These are phyloP conservation scores for Dendrocincla fuliginosa DNA, from an alignment of 2,797 vertebrate species.

Conservation along the genomic window DNA sequence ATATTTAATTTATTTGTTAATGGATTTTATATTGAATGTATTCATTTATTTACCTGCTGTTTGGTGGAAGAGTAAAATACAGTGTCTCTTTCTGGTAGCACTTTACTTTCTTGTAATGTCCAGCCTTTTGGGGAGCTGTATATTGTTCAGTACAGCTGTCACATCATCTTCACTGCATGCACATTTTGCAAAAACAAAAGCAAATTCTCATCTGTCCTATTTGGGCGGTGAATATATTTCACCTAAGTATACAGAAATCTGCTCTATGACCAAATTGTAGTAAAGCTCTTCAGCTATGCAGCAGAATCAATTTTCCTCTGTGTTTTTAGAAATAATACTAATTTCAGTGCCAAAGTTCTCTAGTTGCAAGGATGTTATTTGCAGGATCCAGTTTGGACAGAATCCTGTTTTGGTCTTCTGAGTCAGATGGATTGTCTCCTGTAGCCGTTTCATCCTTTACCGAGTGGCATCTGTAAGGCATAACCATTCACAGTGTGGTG, in stretches of 20 bases:
- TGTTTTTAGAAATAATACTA: background rate
- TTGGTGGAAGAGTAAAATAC: background rate
- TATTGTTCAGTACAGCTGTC: background rate
- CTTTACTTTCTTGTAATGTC: background rate
- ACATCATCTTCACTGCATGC: background rate
- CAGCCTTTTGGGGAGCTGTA: background rate
- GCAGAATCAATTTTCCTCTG: background rate
- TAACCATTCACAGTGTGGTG: background rate
- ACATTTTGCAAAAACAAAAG: background rate
- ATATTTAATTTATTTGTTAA: background rate
- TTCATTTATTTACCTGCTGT: background rate
- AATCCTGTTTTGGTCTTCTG: background rate
- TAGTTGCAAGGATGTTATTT: background rate
- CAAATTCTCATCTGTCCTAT: background rate
- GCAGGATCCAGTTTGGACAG: background rate
- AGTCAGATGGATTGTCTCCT: background rate
- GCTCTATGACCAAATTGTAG: background rate
- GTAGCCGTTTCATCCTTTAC: slow-evolving; percentile 17
- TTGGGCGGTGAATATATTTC: background rate
- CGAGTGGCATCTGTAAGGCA: background rate
- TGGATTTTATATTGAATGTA: background rate
- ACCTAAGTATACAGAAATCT: background rate
- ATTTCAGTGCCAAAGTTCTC: background rate
- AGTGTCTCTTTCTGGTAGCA: background rate
- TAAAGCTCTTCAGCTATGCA: background rate